A percentile compares a stretch with the other conserved stretches of the same genome.
Evolutionary conservation across 2,797 vertebrate genomes (phyloP).

Genomic region (Mustela erminea): DNA sequence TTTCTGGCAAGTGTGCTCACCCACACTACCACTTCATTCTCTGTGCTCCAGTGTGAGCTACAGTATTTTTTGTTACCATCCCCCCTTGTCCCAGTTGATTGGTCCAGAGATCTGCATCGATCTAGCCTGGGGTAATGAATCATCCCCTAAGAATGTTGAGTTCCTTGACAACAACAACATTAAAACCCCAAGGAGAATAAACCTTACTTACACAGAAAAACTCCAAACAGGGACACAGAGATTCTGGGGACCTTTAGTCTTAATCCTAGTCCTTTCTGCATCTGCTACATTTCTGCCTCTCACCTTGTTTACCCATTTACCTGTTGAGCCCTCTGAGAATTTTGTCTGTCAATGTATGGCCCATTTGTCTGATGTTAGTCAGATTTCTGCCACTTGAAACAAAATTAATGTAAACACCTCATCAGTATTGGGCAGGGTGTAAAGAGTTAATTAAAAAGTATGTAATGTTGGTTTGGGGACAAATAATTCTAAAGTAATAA

Average conservation of each 20-base stretch:
- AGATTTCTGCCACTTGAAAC: background rate
- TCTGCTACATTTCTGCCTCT: background rate
- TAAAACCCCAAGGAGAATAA: background rate
- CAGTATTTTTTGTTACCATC: background rate
- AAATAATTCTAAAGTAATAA: slow-evolving; percentile 25
- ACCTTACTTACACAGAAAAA: background rate
- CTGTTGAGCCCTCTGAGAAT: background rate
- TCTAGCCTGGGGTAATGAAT: background rate
- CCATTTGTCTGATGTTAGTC: background rate
- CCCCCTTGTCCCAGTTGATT: background rate
- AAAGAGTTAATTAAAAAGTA: slow-evolving; percentile 40
- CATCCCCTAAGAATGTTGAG: background rate
- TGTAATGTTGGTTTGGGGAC: background rate
- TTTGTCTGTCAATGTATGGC: background rate
- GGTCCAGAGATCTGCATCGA: background rate
- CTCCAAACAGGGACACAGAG: background rate
- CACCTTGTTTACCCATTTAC: background rate
- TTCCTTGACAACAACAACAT: background rate
- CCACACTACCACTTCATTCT: background rate
- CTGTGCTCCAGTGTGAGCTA: background rate
- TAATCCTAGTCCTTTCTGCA: background rate
- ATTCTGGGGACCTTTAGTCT: background rate
- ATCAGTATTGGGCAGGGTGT: background rate
- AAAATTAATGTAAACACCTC: background rate
- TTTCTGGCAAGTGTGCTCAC: background rate